These are phyloP conservation scores for Arvicanthis niloticus DNA, from an alignment of 2,113 vertebrate species.

Conservation along the genomic window DNA sequence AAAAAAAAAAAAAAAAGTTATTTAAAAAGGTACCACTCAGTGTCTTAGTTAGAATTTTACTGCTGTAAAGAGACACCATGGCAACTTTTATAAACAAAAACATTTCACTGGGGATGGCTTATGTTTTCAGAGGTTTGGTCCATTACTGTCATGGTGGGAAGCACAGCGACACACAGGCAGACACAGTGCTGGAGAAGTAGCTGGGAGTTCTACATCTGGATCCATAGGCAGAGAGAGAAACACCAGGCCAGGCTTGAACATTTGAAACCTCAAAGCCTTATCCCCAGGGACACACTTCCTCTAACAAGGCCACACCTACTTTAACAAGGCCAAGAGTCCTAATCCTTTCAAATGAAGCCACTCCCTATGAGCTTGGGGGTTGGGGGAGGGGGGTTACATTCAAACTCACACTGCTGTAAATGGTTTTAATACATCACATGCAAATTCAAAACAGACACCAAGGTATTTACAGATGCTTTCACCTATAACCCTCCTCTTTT, in stretches of 20 bases:
- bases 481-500: slow-evolving; percentile 1
- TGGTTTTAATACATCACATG: neutral
- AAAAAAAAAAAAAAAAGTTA: neutral
- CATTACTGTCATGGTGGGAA: neutral
- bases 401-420: neutral
- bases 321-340: neutral
- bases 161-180: neutral
- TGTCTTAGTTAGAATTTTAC: neutral
- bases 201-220: neutral
- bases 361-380: neutral
- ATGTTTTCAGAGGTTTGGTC: neutral
- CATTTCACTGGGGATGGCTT: neutral
- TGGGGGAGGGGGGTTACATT: neutral
- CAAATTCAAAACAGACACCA: slow-evolving; percentile 44
- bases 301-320: neutral
- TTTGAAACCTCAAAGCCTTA: neutral
- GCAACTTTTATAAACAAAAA: neutral
- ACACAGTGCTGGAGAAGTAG: neutral
- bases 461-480: slow-evolving; percentile 7
- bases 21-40: neutral
- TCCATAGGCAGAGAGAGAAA: neutral
- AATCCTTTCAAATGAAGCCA: neutral
- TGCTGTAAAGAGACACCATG: neutral
- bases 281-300: neutral
- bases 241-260: neutral